Base-by-base conservation (phyloP, 2,113 vertebrate species). In the Callaeas wilsoni region DNA sequence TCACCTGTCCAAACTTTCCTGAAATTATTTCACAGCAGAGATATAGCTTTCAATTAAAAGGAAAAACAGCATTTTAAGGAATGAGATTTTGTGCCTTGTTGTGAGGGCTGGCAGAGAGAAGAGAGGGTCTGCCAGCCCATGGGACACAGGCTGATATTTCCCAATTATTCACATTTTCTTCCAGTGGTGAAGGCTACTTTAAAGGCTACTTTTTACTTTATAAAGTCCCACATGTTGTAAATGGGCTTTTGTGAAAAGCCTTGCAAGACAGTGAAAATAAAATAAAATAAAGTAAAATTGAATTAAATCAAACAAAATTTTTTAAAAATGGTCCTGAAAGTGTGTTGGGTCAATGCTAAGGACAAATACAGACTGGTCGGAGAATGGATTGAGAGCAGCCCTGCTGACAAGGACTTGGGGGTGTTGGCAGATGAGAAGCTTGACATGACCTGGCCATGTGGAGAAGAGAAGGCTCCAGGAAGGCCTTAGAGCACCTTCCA, bases 101-200 rank as follows among this genome's bases (percentile, higher is more conserved):
- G 19, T 77, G 60, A 94, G 69, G 73, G 10, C 64, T 86, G 94
- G 64, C 59, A 94, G 83, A 94, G 50, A 57, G 70, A 95, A 27
- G 57, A 92, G 69, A 94, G 33, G 68, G 14, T 74, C 83, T 81
- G 7, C 44, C 74, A 75, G 56, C 55, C 52, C 35, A 19, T 5
- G 39, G 42, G 29, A 19, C 21, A n/a, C 20, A 89, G 46, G 13
- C 30, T 87, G 80, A 27, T 60, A 41, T 77, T 68, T 86, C 55
- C 42, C n/a, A 57, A 5, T 71, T 35, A 37, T 39, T 46, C 69
- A n/a, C 33, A 23, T 44, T 74, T 94, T 93, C 56, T 78, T 81
- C 35, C 18, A 37, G 29, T 37, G 32, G 4, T 39, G 44, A 73
- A 92, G 32, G 23, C 39, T 42, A n/a, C 57, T 90, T 90, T n/a